Evolutionary conservation across 2,888 invertebrate genomes (phyloP).

Genomic region (Steinernema scapterisci): DNA sequence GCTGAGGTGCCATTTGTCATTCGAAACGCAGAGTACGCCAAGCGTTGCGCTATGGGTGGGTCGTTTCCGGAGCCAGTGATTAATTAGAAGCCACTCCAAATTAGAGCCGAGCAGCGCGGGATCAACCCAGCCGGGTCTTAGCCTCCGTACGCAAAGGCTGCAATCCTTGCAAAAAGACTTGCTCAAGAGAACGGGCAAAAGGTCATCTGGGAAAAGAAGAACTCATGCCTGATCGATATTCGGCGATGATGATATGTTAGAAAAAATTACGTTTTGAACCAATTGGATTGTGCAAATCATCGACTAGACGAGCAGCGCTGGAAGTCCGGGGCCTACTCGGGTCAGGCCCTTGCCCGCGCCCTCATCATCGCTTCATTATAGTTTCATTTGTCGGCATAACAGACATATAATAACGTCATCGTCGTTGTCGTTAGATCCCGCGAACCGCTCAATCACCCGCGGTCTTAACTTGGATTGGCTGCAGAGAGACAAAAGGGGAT

Average conservation of each 20-base stretch:
- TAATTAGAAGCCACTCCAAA: background rate
- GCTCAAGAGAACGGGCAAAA: background rate
- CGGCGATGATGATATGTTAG: background rate
- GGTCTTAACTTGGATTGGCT: conserved; percentile 31
- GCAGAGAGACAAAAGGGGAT: conserved; percentile 19
- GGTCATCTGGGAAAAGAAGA: background rate
- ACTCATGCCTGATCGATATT: conserved; percentile 3
- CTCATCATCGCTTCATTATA: conserved; percentile 31
- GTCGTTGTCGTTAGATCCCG: conserved; percentile 4
- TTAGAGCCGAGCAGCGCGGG: background rate
- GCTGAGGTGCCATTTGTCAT: background rate
- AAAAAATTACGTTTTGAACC: conserved; percentile 20
- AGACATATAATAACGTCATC: conserved; percentile 16
- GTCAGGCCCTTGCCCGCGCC: background rate
- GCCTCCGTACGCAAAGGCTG: background rate
- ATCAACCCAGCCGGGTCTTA: background rate
- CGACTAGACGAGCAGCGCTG: background rate
- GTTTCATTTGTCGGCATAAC: conserved; percentile 19
- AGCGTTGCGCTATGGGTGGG: background rate
- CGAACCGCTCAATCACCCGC: conserved; percentile 19
- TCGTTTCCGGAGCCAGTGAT: conserved; percentile 7
- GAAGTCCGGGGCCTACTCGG: background rate
- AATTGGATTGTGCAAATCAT: conserved; percentile 27
- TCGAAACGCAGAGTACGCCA: background rate
- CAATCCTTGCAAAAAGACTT: background rate